phyloP scores from a whole-genome alignment of 1,140 invertebrate species.

The Eriosoma lanigerum region DNA sequence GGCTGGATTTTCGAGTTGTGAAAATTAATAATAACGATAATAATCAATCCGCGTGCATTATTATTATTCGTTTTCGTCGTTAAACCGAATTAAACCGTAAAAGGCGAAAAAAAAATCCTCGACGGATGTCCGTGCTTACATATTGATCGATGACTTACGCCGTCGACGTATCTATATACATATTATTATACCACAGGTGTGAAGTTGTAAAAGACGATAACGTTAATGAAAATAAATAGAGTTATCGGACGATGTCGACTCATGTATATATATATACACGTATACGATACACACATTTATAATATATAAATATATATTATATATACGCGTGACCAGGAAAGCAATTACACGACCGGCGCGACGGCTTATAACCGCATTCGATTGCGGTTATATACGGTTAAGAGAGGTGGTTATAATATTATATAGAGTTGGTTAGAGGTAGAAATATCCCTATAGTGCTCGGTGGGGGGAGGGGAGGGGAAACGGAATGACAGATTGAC shows the following conservation, averaged over 20 bases:
- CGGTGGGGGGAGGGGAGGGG: too few species aligned
- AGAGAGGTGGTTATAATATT: too few species aligned
- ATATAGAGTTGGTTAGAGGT: too few species aligned
- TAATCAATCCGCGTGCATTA: background rate
- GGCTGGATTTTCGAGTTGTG: too few species aligned
- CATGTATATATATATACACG: background rate
- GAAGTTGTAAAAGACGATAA: conserved; percentile 33
- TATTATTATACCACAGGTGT: conserved; percentile 16
- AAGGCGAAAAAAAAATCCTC: conserved; percentile 4
- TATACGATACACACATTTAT: background rate
- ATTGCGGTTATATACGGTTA: background rate
- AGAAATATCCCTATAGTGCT: conserved; percentile 18
- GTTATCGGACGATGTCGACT: conserved; percentile 30
- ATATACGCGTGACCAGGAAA: conserved; percentile 19
- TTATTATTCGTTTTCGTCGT: background rate
- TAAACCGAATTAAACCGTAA: background rate
- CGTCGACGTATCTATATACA: background rate
- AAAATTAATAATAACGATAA: too few species aligned
- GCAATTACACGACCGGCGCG: background rate
- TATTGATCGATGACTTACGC: conserved; percentile 18
- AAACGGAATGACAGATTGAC: conserved; percentile 38
- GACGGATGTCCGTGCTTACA: too few species aligned
- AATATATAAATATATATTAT: background rate
- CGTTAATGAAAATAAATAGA: conserved; percentile 38
- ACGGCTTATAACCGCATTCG: background rate